Percentiles rank a stretch among this genome's conserved stretches.
Evolutionary conservation across 2,888 invertebrate genomes (phyloP).

Genomic region (Drosophila borborema): DNA sequence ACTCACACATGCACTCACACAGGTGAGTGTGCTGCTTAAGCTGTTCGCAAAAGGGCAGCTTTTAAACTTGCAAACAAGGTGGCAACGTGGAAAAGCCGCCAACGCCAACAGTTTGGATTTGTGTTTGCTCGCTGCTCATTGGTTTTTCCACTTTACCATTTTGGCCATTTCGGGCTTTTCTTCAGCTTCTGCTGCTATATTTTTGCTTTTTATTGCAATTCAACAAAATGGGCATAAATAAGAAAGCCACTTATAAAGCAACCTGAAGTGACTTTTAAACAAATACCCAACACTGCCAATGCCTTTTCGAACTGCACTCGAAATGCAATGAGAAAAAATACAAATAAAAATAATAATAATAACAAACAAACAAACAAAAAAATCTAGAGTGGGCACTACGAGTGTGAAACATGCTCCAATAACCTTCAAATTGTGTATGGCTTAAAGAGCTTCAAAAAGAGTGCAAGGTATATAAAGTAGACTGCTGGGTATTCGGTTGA

Average conservation of each 20-base stretch:
- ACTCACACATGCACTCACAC: conserved; percentile 12
- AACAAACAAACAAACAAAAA: background rate
- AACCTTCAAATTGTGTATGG: conserved; percentile 11
- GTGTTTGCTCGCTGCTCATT: conserved; percentile 62
- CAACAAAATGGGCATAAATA: conserved; percentile 53
- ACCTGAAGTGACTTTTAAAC: conserved; percentile 46
- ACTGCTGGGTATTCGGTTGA: no score
- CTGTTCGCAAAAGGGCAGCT: conserved; percentile 63
- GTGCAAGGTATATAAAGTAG: background rate
- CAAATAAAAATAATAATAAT: background rate
- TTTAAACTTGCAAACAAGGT: conserved; percentile 72
- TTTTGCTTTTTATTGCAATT: conserved; percentile 39
- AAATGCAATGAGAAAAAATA: conserved; percentile 8
- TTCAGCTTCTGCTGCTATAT: background rate
- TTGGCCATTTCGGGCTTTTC: conserved; percentile 15
- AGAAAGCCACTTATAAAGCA: conserved; percentile 60
- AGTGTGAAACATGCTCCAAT: conserved; percentile 18
- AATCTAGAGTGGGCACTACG: background rate
- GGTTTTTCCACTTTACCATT: conserved; percentile 52
- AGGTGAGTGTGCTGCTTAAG: conserved; percentile 42
- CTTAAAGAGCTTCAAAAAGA: conserved; percentile 24
- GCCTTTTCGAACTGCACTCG: conserved; percentile 18
- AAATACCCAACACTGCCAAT: conserved; percentile 35
- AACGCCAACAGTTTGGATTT: conserved; percentile 63
- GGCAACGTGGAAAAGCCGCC: conserved; percentile 73